phyloP scores from a whole-genome alignment of 37 sponge, comb jelly and placozoan species.

The Trichoplax adhaerens region DNA sequence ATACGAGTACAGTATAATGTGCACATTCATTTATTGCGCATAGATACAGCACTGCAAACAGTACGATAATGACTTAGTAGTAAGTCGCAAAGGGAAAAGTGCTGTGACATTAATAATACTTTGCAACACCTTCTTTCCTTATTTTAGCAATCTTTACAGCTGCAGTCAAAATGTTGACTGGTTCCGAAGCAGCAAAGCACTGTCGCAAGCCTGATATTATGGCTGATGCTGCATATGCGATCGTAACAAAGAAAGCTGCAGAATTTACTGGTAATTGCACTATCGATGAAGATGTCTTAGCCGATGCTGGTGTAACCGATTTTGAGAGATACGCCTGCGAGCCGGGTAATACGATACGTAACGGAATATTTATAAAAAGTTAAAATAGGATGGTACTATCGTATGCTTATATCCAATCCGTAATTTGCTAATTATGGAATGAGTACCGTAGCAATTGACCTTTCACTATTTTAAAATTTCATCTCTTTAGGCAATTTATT shows the following conservation, averaged over 20 bases:
- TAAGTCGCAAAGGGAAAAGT: too few species aligned
- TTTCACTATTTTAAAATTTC: too few species aligned
- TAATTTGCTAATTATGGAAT: too few species aligned
- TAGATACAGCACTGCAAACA: too few species aligned
- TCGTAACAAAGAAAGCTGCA: constrained; percentile 43
- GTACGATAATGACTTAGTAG: too few species aligned
- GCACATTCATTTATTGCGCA: background rate
- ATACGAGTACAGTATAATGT: background rate
- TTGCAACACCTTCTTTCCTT: background rate
- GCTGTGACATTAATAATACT: background rate
- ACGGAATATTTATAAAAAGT: too few species aligned
- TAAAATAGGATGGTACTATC: too few species aligned
- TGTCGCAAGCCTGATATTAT: constrained; percentile 89
- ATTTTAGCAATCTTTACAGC: constrained; percentile 74
- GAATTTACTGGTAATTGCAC: constrained; percentile 79
- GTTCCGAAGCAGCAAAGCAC: constrained; percentile 33
- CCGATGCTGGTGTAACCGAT: constrained; percentile 56
- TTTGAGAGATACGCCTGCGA: constrained; percentile 65
- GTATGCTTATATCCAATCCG: too few species aligned
- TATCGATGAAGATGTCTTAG: constrained; percentile 76
- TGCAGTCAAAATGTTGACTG: constrained; percentile 88
- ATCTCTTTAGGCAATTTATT: too few species aligned
- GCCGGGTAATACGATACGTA: constrained; percentile 23
- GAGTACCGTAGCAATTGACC: too few species aligned
- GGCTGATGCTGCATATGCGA: constrained; percentile 92